phyloP scores from a whole-genome alignment of 2,888 invertebrate species.

The Erebia aethiops region DNA sequence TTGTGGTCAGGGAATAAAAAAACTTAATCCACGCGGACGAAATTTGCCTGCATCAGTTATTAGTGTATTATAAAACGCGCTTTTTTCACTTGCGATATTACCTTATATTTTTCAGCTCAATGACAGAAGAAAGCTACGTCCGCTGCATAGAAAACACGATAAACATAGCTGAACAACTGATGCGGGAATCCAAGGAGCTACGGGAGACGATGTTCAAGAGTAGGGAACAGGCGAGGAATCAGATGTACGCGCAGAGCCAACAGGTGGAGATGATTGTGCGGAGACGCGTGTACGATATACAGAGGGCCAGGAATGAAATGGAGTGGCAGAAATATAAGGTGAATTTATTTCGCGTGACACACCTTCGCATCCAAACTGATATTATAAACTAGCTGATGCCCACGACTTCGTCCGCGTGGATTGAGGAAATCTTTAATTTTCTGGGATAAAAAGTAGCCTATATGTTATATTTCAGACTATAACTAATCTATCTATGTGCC shows the following conservation, averaged over 20 bases:
- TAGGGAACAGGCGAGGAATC: slow-evolving; percentile 90
- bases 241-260: slow-evolving; percentile 91
- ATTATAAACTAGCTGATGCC: too few relatives aligned
- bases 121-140: slow-evolving; percentile 92
- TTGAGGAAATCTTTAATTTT: too few relatives aligned
- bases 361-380: background rate
- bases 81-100: too few relatives aligned
- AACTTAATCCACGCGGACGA: too few relatives aligned
- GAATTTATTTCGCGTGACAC: background rate
- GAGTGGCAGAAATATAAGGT: slow-evolving; percentile 91
- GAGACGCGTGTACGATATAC: slow-evolving; percentile 93
- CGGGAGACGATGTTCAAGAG: slow-evolving; percentile 91
- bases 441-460: too few relatives aligned
- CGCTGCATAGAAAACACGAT: slow-evolving; percentile 91
- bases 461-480: too few relatives aligned
- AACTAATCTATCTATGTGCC: too few relatives aligned
- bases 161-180: slow-evolving; percentile 90
- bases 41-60: too few relatives aligned
- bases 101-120: slow-evolving; percentile 65
- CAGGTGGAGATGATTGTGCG: slow-evolving; percentile 92
- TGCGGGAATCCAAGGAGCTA: slow-evolving; percentile 89
- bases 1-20: too few relatives aligned
- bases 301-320: slow-evolving; percentile 92
- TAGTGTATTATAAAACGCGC: too few relatives aligned
- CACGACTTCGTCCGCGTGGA: too few relatives aligned